Conservation (phyloP, 2,797 vertebrate species). For the Chiropotes sagulatus region DNA sequence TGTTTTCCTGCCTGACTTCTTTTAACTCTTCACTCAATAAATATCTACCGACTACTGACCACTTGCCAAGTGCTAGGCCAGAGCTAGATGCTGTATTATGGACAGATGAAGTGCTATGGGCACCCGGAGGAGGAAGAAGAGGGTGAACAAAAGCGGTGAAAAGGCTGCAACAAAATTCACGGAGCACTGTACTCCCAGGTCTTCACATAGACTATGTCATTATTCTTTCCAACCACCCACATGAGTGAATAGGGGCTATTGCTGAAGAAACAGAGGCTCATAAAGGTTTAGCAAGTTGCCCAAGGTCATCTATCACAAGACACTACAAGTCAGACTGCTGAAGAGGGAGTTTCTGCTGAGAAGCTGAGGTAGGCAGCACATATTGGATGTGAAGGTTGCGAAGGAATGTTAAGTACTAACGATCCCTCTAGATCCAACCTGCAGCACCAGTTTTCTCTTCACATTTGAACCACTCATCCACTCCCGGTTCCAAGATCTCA, state of each 20-base stretch:
- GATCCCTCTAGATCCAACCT: not conserved
- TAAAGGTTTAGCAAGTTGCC: not conserved
- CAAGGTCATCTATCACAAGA: not conserved
- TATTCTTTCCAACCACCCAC: not conserved
- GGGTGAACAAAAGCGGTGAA: not conserved
- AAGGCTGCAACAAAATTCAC: not conserved
- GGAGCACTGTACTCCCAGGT: not conserved
- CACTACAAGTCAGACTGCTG: not conserved
- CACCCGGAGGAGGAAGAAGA: not conserved
- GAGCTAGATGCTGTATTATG: not conserved
- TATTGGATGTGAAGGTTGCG: not conserved
- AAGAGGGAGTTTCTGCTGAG: not conserved
- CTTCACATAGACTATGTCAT: not conserved
- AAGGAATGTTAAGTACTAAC: not conserved
- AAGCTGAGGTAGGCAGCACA: not conserved
- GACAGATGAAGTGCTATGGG: not conserved
- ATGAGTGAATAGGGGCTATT: not conserved
- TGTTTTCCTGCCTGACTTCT: not conserved
- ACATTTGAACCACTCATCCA: not conserved
- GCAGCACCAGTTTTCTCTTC: not conserved
- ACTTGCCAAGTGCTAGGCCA: not conserved
- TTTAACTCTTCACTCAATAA: not conserved
- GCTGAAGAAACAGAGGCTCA: not conserved
- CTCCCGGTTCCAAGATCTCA: not conserved
- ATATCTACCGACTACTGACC: not conserved